These are phyloP conservation scores for Pristionchus fissidentatus DNA, from an alignment of 2,888 invertebrate genomes.

Conservation along the genomic window DNA sequence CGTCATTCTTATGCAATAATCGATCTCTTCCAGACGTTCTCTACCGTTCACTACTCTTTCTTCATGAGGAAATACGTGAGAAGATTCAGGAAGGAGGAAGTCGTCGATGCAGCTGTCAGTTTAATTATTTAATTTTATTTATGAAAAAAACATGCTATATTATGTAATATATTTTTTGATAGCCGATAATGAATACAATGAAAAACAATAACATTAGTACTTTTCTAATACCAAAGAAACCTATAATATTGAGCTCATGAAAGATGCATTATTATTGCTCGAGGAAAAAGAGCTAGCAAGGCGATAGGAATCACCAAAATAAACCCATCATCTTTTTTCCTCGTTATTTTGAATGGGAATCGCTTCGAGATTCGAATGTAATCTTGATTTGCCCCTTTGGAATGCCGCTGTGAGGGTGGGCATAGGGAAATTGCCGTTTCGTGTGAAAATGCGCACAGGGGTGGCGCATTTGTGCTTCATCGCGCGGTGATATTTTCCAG, in stretches of 20 bases:
- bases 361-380: conserved; percentile 19
- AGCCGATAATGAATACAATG: too few relatives aligned
- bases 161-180: neutral
- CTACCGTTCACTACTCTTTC: conserved; percentile 73
- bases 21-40: conserved; percentile 62
- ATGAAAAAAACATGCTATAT: neutral
- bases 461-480: too few relatives aligned
- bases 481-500: too few relatives aligned
- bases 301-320: conserved; percentile 5
- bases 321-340: conserved; percentile 17
- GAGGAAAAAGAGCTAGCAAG: too few relatives aligned
- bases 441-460: too few relatives aligned
- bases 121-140: neutral
- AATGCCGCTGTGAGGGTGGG: neutral
- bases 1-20: neutral
- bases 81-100: conserved; percentile 66
- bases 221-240: too few relatives aligned
- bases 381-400: conserved; percentile 25
- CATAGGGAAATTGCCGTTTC: too few relatives aligned
- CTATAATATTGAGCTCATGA: too few relatives aligned
- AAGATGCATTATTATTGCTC: too few relatives aligned
- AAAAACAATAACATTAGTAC: too few relatives aligned
- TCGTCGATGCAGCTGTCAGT: conserved; percentile 59
- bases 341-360: conserved; percentile 22
- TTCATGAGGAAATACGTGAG: conserved; percentile 69